phyloP scores from a whole-genome alignment of 2,888 invertebrate species.

The Adelphocoris suturalis region DNA sequence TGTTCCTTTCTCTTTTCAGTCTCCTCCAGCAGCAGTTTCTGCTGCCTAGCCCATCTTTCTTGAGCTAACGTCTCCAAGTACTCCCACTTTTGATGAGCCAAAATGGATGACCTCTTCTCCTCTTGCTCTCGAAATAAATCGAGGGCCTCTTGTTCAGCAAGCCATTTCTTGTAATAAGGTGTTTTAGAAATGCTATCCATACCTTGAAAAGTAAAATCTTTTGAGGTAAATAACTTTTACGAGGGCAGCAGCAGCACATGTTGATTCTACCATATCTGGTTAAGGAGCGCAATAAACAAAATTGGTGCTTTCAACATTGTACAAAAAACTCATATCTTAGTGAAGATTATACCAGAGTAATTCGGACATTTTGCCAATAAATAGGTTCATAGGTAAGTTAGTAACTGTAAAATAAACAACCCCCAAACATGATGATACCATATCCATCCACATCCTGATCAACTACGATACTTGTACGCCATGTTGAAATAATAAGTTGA shows the following conservation, averaged over 20 bases:
- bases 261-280: neutral
- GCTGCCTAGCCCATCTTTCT: conserved; percentile 83
- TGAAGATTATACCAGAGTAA: no score
- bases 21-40: conserved; percentile 81
- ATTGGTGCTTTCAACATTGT: no score
- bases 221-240: neutral
- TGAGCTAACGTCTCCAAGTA: conserved; percentile 84
- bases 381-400: no score
- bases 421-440: no score
- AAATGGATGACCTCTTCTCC: conserved; percentile 81
- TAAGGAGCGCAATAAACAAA: neutral
- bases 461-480: no score
- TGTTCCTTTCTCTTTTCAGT: conserved; percentile 82
- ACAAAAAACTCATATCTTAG: no score
- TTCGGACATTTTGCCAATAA: no score
- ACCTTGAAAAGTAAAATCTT: conserved; percentile 77
- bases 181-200: conserved; percentile 78
- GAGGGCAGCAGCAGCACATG: neutral
- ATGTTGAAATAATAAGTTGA: no score
- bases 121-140: conserved; percentile 81
- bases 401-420: no score
- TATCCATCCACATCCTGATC: no score
- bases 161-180: conserved; percentile 81
- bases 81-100: conserved; percentile 85
- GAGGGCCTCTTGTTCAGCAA: conserved; percentile 81